Base-by-base conservation (phyloP, 2,797 vertebrate species). In the Peromyscus eremicus region DNA sequence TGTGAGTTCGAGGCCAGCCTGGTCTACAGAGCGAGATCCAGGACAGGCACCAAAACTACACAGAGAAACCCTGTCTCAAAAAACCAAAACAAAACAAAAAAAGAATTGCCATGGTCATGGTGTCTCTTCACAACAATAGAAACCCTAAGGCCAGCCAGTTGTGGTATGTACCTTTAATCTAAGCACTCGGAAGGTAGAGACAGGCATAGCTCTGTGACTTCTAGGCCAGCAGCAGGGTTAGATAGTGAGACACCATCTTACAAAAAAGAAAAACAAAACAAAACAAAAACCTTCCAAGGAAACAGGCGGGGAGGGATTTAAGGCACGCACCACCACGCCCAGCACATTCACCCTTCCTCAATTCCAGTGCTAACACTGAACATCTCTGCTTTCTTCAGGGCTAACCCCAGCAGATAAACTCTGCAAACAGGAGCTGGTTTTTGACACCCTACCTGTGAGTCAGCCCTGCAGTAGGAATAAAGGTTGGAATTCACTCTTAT, bases 351-450 rank as follows among this genome's bases (percentile, higher is more conserved):
- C 7, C 5, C n/a, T 23, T 87, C 34, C 37, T 60, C 17, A 1
- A n/a, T 32, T n/a, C 49, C 57, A 11, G 37, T 43, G 21, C 52
- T 81, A 27, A 34, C 3, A 32, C 37, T 11, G 49, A n/a, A 64
- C 37, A 29, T 75, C 25, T 71, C 73, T 60, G 68, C 19, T 62
- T 88, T 81, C 43, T 91, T 34, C 49, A 40, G 68, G 34, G 52
- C 17, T 94, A 25, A 92, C 85, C 96, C 83, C 64, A 94, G 79
- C 23, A 89, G 91, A 73, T 62, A 55, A 5, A 40, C 32, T 94
- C 32, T 57, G 87, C 25, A 79, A 94, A 94, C 34, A 86, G 7
- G 57, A 82, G 52, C 32, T 89, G 85, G 77, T 85, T 94, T 62
- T 73, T n/a, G 62, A 82, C 46, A 88, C 37, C 25, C 32, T 95